A percentile compares a stretch with the other conserved stretches of the same genome.
Evolutionary conservation across 2,888 invertebrate species (phyloP).

Genomic region (Melieria omissa): DNA sequence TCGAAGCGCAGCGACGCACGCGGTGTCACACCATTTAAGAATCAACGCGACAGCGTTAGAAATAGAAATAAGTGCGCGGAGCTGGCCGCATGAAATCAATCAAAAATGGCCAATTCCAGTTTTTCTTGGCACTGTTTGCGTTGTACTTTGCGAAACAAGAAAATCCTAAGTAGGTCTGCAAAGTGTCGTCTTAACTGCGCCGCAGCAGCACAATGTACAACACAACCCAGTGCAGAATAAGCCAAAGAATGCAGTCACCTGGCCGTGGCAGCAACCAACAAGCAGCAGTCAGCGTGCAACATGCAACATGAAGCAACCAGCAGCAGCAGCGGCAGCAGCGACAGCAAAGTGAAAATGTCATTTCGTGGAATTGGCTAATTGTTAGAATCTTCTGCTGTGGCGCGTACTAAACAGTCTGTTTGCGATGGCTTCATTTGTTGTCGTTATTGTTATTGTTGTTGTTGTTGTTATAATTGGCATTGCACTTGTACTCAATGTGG

Average conservation of each 20-base stretch:
- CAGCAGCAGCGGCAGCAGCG: constrained; percentile 32
- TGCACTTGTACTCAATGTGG: constrained; percentile 45
- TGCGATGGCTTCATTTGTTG: neutral
- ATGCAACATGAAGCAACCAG: constrained; percentile 25
- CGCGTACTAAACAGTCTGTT: constrained; percentile 23
- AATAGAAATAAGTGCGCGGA: constrained; percentile 25
- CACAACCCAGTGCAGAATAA: constrained; percentile 37
- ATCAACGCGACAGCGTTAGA: constrained; percentile 24
- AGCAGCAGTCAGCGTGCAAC: constrained; percentile 26
- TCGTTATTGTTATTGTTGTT: neutral
- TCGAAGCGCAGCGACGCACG: neutral
- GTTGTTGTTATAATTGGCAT: neutral
- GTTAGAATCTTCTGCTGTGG: constrained; percentile 45
- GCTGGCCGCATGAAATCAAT: constrained; percentile 58
- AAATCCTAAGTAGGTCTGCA: constrained; percentile 48
- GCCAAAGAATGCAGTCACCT: constrained; percentile 42
- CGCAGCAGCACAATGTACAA: neutral
- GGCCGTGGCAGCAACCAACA: constrained; percentile 1
- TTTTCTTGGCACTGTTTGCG: constrained; percentile 40
- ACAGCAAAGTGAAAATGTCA: constrained; percentile 48
- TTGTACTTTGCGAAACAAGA: constrained; percentile 33
- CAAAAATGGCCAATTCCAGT: constrained; percentile 61
- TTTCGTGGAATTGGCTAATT: constrained; percentile 49
- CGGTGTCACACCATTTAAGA: constrained; percentile 2
- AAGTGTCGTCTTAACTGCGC: constrained; percentile 45